Base-by-base conservation (phyloP, 2,888 invertebrate genomes). In the Drosophila affinis region DNA sequence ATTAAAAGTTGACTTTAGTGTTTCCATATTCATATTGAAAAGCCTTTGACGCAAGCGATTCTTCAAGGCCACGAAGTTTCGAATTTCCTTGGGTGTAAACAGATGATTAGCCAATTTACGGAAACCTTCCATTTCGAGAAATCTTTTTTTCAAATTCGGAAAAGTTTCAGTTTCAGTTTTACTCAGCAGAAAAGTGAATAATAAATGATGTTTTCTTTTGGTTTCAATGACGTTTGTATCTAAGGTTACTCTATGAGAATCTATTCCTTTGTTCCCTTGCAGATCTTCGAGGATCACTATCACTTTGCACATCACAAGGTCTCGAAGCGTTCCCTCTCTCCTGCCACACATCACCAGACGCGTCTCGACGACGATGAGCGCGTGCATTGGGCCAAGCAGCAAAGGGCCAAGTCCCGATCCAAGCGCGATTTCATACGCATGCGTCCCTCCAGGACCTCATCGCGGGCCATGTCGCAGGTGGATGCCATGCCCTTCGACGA, bases 241-340 rank as follows among this genome's bases (percentile, higher is more conserved):
- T 1, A 4, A 32, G n/a, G 10, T 6, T 14, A 29, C 17, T 27
- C 2, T 21, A 3, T 29, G 2, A 1, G 39, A 34, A 4, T 5
- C 4, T 34, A 45, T 14, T 69, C 9, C 60, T 39, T 51, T 12
- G 14, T 12, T 18, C 12, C 18, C 3, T 5, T 6, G 44, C 94
- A 98, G 98, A 98, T 98, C 91, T 95, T 97, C 92, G 95, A 95
- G 86, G 95, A 97, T 91, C 95, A 96, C 93, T 98, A 96, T 92
- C 96, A 97, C 91, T 96, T 98, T 92, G 95, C 95, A 84, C 98
- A 98, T 93, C 94, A 94, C 87, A 94, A 94, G 77, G 95, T 98
- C 75, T 93, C 95, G 74, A 96, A 96, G 92, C 93, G 98, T 85
- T 98, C 98, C 10, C 89, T 94, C 69, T 93, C 93, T 61, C 95